Base-by-base conservation (phyloP, 2,888 invertebrate genomes). In the Epiblema foenella region DNA sequence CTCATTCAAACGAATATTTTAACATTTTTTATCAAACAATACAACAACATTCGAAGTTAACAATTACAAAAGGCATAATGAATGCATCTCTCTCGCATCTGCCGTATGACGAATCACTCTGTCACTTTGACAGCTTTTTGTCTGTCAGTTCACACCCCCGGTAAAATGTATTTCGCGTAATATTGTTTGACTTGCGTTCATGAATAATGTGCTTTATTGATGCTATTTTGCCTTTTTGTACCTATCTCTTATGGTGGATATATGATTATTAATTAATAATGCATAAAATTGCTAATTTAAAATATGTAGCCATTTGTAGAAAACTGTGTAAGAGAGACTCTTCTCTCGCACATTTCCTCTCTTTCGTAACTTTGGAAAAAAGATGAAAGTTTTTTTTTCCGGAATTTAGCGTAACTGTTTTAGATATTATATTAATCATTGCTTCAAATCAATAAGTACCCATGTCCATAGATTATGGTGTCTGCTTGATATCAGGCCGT, bases 71-170 rank as follows among this genome's bases (percentile, higher is more conserved):
- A 60, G 56, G 70, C 62, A 64, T 60, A 75, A 75, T 81, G 85
- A 83, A 85, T 83, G 84, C 46, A 42, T 42, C 42, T 42, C 81
- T 85, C 85, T 74, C 78, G 74, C 84, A 74, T 82, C 92, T 91
- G 92, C 87, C 76, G 83, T 89, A 86, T 91, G 92, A 92, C 92
- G 92, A 91, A 93, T 93, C 89, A 91, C 87, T 91, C 88, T 91
- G 91, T 93, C 90, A 90, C 86, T 88, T 85, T 90, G 92, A 89
- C 91, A 89, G 86, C 82, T 87, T 87, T 89, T 85, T 88, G 90
- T 85, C 75, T 81, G 82, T 82, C 87, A 84, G 82, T 82, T 89
- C 87, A 89, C 92, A 91, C 93, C 93, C 92, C 88, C 60, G 15
- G 54, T 42, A 37, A 33, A 54, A 59, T 60, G 52, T 59, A 46